phyloP scores from a whole-genome alignment of 2,113 vertebrate genomes.

The Apteryx owenii region DNA sequence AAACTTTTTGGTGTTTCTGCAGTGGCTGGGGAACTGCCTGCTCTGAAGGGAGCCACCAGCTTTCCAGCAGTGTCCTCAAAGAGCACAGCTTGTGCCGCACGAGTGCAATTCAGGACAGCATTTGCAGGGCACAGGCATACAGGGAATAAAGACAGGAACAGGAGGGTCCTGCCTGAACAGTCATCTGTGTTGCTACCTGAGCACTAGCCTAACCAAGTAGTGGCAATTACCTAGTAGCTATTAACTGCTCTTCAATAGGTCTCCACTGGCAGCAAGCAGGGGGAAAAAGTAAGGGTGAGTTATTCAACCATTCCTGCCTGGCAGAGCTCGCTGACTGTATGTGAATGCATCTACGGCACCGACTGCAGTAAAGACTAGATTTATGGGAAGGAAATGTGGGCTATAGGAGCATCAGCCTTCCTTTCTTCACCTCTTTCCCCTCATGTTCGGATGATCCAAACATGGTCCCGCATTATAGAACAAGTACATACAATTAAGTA shows the following conservation, averaged over 20 bases:
- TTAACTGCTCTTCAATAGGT: not conserved
- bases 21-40: fast-evolving
- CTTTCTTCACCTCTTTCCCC: not conserved
- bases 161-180: not conserved
- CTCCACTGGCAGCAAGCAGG: not conserved
- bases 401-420: not conserved
- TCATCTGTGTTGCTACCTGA: not conserved
- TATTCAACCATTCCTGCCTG: not conserved
- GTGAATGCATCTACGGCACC: not conserved
- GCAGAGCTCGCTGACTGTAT: not conserved
- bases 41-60: too few relatives aligned
- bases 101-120: not conserved
- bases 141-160: not conserved
- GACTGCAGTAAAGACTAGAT: not conserved
- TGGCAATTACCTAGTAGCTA: not conserved
- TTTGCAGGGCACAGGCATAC: not conserved
- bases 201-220: not conserved
- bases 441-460: not conserved
- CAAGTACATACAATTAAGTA: not conserved
- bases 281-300: not conserved
- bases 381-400: not conserved
- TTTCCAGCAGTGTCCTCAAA: not conserved
- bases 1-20: fast-evolving
- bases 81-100: not conserved
- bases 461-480: not conserved